Percentiles rank a stretch among this genome's conserved stretches.
Conservation (phyloP, 2,113 vertebrate species). For the Plotosus lineatus region DNA sequence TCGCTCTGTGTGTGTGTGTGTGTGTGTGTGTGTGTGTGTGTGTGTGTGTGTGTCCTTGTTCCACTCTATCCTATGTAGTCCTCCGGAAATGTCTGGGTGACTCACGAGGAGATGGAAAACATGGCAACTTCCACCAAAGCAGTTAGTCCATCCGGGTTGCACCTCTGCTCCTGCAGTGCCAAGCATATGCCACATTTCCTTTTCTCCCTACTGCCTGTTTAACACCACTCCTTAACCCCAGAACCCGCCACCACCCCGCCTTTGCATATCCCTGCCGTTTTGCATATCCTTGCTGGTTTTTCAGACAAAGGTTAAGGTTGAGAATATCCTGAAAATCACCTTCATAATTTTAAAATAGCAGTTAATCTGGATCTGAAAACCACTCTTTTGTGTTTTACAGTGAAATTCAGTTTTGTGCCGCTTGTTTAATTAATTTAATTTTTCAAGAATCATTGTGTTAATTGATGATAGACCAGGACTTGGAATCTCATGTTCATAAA, state of each 20-base stretch:
- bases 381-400: conserved; percentile 4
- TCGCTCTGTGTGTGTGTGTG: conserved; percentile 35
- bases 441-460: background rate
- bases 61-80: conserved; percentile 77
- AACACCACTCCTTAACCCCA: conserved; percentile 41
- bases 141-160: conserved; percentile 84
- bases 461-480: conserved; percentile 6
- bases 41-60: background rate
- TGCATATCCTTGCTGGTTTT: conserved; percentile 34
- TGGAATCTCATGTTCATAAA: background rate
- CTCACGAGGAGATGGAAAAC: conserved; percentile 98
- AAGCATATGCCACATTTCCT: conserved; percentile 57
- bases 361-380: conserved; percentile 38
- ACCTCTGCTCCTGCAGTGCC: conserved; percentile 49
- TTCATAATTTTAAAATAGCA: background rate
- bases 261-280: conserved; percentile 36
- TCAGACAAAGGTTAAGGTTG: conserved; percentile 24
- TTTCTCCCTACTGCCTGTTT: conserved; percentile 30
- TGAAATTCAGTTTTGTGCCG: background rate
- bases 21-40: conserved; percentile 47
- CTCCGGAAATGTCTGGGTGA: conserved; percentile 98
- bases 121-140: conserved; percentile 90
- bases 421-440: background rate
- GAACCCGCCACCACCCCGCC: conserved; percentile 34
- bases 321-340: background rate